Conservation (phyloP, 2,797 vertebrate species). For the Anabas testudineus region DNA sequence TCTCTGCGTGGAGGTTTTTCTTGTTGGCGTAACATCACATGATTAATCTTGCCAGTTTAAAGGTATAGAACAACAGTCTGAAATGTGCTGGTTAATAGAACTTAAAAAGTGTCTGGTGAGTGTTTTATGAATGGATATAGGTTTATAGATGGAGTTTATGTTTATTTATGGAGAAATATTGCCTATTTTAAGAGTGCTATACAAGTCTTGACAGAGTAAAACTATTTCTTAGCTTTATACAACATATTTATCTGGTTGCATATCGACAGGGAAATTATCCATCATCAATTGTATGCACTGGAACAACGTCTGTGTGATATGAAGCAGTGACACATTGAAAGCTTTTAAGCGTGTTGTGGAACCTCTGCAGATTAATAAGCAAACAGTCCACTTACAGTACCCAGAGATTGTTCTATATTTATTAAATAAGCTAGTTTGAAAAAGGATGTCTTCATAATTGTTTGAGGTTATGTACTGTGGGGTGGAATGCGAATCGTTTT, state of each 20-base stretch:
- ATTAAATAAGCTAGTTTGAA: conserved; percentile 80
- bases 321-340: conserved; percentile 56
- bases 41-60: conserved; percentile 53
- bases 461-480: conserved; percentile 50
- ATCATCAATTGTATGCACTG: conserved; percentile 64
- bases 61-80: conserved; percentile 45
- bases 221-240: conserved; percentile 62
- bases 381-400: conserved; percentile 62
- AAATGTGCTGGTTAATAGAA: conserved; percentile 32
- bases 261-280: conserved; percentile 54
- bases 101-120: conserved; percentile 19
- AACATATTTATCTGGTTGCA: conserved; percentile 52
- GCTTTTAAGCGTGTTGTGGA: conserved; percentile 71
- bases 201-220: conserved; percentile 13
- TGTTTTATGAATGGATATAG: conserved; percentile 62
- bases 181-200: conserved; percentile 31
- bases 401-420: conserved; percentile 81
- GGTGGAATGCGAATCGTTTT: conserved; percentile 58
- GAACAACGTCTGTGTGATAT: conserved; percentile 50
- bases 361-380: conserved; percentile 71
- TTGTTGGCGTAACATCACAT: conserved; percentile 45
- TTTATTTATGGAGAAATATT: conserved; percentile 47
- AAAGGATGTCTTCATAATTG: conserved; percentile 62
- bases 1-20: conserved; percentile 39
- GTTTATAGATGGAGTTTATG: conserved; percentile 50